Percentiles rank a stretch among this genome's conserved stretches.
These are phyloP conservation scores for Leiothrix lutea DNA, from an alignment of 2,113 vertebrate genomes.

Conservation along the genomic window DNA sequence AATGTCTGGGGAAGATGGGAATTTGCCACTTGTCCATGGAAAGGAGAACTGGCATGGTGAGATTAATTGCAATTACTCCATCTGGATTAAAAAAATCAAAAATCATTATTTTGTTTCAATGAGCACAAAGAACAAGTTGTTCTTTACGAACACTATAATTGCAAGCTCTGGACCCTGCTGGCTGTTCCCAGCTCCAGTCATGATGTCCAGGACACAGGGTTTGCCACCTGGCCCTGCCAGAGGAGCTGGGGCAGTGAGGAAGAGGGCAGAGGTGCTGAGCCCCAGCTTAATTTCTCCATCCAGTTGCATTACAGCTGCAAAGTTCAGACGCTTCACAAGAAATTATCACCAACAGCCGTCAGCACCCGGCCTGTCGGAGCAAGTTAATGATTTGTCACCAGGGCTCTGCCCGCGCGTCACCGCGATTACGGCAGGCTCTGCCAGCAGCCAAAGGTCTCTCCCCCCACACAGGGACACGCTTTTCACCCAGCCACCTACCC, in stretches of 20 bases:
- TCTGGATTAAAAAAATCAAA: background rate
- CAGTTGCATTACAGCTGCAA: conserved; percentile 44
- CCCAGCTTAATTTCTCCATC: conserved; percentile 49
- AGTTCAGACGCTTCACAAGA: conserved; percentile 65
- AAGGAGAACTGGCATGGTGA: background rate
- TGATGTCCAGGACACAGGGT: background rate
- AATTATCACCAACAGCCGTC: conserved; percentile 65
- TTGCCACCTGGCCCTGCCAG: background rate
- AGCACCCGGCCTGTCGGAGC: conserved; percentile 60
- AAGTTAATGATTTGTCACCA: conserved; percentile 70
- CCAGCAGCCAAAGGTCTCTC: conserved; percentile 34
- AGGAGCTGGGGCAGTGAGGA: background rate
- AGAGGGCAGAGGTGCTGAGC: background rate
- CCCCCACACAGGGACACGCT: background rate
- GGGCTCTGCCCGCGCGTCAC: conserved; percentile 54
- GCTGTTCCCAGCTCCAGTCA: background rate
- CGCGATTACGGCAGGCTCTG: conserved; percentile 14
- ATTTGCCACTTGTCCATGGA: background rate
- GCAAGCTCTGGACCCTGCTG: background rate
- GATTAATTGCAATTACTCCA: conserved; percentile 49
- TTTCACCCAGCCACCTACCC: background rate
- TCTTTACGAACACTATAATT: background rate
- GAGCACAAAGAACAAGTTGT: conserved; percentile 11
- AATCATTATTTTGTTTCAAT: conserved; percentile 7
- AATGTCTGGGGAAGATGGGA: background rate